Evolutionary conservation across 2,888 invertebrate species (phyloP).

Genomic region (Pardosa pseudoannulata): DNA sequence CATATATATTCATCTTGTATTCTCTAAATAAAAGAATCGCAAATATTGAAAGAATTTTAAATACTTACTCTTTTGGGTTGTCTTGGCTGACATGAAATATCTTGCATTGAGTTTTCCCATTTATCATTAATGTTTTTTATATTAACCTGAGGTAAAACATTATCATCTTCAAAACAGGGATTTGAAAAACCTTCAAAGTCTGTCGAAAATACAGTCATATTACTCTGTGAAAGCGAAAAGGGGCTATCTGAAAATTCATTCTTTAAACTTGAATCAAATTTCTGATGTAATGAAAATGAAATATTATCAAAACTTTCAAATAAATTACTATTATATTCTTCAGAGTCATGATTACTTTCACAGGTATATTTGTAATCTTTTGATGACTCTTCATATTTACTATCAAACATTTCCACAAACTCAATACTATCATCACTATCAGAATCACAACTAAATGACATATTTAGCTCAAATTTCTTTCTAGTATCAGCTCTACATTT

Average conservation of each 20-base stretch:
- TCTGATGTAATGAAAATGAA: not conserved
- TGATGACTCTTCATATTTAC: too few relatives aligned
- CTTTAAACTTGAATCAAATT: not conserved
- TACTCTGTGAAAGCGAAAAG: not conserved
- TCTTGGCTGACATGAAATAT: not conserved
- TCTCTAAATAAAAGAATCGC: too few relatives aligned
- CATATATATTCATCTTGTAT: too few relatives aligned
- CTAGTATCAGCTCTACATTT: too few relatives aligned
- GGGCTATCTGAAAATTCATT: too few relatives aligned
- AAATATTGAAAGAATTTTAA: too few relatives aligned
- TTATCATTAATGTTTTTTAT: not conserved
- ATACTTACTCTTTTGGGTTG: constrained; percentile 1
- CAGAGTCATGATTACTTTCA: not conserved
- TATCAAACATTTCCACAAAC: too few relatives aligned
- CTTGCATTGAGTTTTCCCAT: not conserved
- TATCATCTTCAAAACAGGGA: constrained; percentile 4
- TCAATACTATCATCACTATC: too few relatives aligned
- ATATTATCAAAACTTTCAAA: not conserved
- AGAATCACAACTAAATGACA: too few relatives aligned
- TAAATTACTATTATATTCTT: not conserved
- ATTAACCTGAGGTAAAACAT: not conserved
- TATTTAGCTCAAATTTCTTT: too few relatives aligned
- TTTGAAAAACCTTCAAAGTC: not conserved
- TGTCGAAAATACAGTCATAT: not conserved
- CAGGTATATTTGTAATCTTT: too few relatives aligned